A percentile compares a stretch with the other conserved stretches of the same genome.
Conservation (phyloP, 2,888 invertebrate genomes). For the Acleris literana region DNA sequence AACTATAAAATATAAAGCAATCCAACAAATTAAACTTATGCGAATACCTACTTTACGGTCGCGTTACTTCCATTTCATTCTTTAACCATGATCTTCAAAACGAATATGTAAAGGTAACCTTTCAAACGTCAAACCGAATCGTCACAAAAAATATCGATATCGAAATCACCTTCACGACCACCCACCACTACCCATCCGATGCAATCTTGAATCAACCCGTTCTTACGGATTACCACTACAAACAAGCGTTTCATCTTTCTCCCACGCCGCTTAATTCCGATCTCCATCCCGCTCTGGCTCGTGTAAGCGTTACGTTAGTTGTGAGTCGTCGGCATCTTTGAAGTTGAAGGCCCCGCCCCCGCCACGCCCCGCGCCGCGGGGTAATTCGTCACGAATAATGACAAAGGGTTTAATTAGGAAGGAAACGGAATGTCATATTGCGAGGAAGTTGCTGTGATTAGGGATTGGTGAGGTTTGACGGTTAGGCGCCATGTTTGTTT, state of each 20-base stretch:
- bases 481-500: not conserved
- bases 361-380: constrained; percentile 55
- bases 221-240: constrained; percentile 74
- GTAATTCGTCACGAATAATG: constrained; percentile 80
- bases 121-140: too few relatives aligned
- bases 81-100: too few relatives aligned
- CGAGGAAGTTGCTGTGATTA: constrained; percentile 39
- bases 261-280: constrained; percentile 32
- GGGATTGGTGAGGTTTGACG: constrained; percentile 1
- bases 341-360: constrained; percentile 70
- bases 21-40: too few relatives aligned
- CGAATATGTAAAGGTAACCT: too few relatives aligned
- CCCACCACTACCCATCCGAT: constrained; percentile 68
- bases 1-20: too few relatives aligned
- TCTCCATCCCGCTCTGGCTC: constrained; percentile 52
- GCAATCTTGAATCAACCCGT: constrained; percentile 77
- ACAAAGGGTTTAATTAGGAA: constrained; percentile 79
- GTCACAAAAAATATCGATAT: constrained; percentile 45
- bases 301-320: constrained; percentile 67
- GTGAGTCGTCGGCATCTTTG: constrained; percentile 74
- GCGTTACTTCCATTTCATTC: too few relatives aligned
- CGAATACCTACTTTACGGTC: too few relatives aligned
- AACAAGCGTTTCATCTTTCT: constrained; percentile 60
- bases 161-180: constrained; percentile 40
- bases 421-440: constrained; percentile 57